A percentile compares a stretch with the other conserved stretches of the same genome.
phyloP scores from a whole-genome alignment of 2,888 invertebrate species.

The Allolobophora icterica region DNA sequence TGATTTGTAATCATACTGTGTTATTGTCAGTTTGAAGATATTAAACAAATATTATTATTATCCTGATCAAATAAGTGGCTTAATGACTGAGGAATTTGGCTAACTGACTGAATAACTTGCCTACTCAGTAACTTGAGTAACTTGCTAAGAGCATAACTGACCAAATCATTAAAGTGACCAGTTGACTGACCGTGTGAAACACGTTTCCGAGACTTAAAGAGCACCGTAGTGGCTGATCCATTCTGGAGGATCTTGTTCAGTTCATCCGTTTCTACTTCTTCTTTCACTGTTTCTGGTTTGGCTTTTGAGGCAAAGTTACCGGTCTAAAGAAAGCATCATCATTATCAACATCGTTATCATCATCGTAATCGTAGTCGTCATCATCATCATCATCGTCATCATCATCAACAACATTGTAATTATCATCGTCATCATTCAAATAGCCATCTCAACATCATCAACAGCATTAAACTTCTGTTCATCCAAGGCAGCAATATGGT shows the following conservation, averaged over 20 bases:
- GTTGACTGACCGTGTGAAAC: neutral
- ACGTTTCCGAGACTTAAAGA: neutral
- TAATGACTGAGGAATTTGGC: neutral
- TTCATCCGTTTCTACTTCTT: neutral
- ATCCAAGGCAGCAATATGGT: no score
- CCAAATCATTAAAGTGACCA: neutral
- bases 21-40: no score
- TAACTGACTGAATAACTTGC: neutral
- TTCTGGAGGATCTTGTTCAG: neutral
- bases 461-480: no score
- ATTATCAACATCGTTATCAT: constrained; percentile 21
- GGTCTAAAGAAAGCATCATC: neutral
- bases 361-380: constrained; percentile 18
- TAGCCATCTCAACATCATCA: no score
- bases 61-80: neutral
- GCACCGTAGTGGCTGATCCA: neutral
- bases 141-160: neutral
- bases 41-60: no score
- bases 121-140: neutral
- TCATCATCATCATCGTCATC: constrained; percentile 31
- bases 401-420: constrained; percentile 6
- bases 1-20: no score
- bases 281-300: neutral
- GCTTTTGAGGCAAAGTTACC: neutral
- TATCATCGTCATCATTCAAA: neutral